These are phyloP conservation scores for Pelecanoides urinatrix DNA, from an alignment of 2,113 vertebrate genomes.

Conservation along the genomic window DNA sequence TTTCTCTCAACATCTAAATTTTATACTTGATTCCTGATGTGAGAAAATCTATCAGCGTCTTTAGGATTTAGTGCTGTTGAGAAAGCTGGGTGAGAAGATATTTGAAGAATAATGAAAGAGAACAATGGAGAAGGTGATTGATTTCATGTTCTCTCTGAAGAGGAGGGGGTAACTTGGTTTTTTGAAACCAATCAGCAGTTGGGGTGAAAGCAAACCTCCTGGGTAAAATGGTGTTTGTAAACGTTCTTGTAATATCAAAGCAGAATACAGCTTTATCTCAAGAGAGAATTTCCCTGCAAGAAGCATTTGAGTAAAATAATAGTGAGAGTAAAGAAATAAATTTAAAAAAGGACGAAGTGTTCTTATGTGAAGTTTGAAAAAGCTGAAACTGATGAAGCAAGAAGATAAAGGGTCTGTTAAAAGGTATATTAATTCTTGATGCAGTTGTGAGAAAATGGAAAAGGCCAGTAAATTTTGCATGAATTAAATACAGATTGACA, in stretches of 20 bases:
- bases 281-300: neutral
- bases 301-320: neutral
- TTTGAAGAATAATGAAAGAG: neutral
- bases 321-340: neutral
- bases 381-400: neutral
- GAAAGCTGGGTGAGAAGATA: neutral
- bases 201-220: neutral
- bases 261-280: neutral
- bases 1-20: neutral
- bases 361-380: neutral
- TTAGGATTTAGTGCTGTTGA: neutral
- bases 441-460: neutral
- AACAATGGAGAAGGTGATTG: neutral
- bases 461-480: neutral
- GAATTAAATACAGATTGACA: neutral
- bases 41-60: neutral
- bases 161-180: neutral
- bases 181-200: neutral
- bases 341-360: neutral
- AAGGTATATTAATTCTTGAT: neutral
- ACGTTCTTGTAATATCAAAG: neutral
- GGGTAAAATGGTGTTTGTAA: neutral
- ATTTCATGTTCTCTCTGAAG: neutral
- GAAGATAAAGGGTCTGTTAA: neutral
- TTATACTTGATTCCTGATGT: neutral